phyloP scores from a whole-genome alignment of 2,888 invertebrate genomes.

The Philaethria dido region DNA sequence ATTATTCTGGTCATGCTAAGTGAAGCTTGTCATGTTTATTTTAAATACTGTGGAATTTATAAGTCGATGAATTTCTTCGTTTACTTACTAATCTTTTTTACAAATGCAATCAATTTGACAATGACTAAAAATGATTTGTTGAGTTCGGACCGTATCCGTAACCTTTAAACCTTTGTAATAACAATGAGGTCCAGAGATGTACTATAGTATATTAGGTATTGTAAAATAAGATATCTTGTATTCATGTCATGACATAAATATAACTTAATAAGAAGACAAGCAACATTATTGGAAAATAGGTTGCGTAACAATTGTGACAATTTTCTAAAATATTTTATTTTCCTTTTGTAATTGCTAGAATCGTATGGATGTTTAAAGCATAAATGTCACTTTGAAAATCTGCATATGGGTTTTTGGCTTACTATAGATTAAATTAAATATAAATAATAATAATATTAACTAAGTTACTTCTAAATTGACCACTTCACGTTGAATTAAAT shows the following conservation, averaged over 20 bases:
- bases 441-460: neutral
- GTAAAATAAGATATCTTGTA: no score
- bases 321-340: no score
- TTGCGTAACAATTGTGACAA: no score
- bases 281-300: no score
- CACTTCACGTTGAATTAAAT: neutral
- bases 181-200: neutral
- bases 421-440: neutral
- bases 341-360: no score
- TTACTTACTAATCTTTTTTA: neutral
- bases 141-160: neutral
- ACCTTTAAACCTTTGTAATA: neutral
- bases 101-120: neutral
- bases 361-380: no score
- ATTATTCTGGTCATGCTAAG: neutral
- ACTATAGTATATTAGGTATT: neutral
- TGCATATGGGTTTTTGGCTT: neutral
- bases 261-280: no score
- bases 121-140: neutral
- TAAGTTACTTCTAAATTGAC: neutral
- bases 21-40: neutral
- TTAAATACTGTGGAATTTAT: neutral
- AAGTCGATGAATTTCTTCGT: neutral
- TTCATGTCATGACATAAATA: no score
- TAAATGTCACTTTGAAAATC: neutral